phyloP scores from a whole-genome alignment of 1,140 invertebrate genomes.

The Brachionus paranguensis region DNA sequence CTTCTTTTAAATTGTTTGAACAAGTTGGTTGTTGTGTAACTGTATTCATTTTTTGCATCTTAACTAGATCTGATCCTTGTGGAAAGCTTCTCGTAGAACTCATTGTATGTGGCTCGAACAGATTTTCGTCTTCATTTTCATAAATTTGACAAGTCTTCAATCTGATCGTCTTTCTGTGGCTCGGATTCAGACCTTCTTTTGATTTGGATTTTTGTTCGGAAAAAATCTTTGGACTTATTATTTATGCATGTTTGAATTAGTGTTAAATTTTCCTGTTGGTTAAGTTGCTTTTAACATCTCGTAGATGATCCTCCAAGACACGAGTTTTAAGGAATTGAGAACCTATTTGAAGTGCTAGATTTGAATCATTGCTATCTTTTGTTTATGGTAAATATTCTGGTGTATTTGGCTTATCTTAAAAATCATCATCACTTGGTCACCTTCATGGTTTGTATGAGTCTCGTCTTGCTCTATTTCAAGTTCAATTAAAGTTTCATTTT shows the following conservation, averaged over 20 bases:
- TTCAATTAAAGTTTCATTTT: too few relatives aligned
- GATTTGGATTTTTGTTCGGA: not conserved
- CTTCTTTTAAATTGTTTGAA: too few relatives aligned
- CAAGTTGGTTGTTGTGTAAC: too few relatives aligned
- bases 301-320: not conserved
- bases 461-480: too few relatives aligned
- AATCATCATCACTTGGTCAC: too few relatives aligned
- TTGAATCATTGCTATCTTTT: not conserved
- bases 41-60: too few relatives aligned
- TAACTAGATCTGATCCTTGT: too few relatives aligned
- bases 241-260: not conserved
- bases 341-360: not conserved
- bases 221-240: not conserved
- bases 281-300: not conserved
- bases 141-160: conserved; percentile 62
- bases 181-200: not conserved
- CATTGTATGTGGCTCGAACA: not conserved
- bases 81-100: too few relatives aligned
- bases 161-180: conserved; percentile 54
- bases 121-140: not conserved
- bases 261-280: not conserved
- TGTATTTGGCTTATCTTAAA: too few relatives aligned
- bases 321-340: not conserved
- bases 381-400: not conserved
- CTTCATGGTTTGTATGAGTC: too few relatives aligned